Evolutionary conservation across 2,797 vertebrate species (phyloP).

Genomic region (Clarias fuscus): DNA sequence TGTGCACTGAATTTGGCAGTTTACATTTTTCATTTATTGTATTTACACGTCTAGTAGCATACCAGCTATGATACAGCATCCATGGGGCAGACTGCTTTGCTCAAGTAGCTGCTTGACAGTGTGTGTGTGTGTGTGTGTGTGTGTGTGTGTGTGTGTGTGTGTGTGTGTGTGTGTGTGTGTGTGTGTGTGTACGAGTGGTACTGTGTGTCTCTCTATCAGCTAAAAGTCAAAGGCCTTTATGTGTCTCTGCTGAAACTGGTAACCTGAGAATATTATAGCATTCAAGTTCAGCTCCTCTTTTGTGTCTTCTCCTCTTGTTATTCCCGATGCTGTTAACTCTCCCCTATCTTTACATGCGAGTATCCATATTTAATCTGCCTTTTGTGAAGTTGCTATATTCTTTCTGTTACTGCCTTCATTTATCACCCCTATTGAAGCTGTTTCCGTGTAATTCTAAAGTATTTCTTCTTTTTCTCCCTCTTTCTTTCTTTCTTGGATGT

Average conservation of each 20-base stretch:
- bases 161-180: too few relatives aligned
- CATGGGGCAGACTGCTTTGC: not conserved
- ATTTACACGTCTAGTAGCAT: not conserved
- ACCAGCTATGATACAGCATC: not conserved
- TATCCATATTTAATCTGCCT: not conserved
- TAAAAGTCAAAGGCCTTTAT: constrained; percentile 28
- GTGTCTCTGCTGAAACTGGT: constrained; percentile 19
- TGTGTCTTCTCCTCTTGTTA: constrained; percentile 23
- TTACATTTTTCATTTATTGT: not conserved
- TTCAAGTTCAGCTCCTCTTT: constrained; percentile 51
- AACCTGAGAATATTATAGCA: constrained; percentile 55
- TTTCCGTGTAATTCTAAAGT: not conserved
- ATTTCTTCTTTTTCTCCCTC: constrained; percentile 23
- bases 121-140: too few relatives aligned
- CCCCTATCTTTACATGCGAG: constrained; percentile 27
- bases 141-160: too few relatives aligned
- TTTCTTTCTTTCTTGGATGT: constrained; percentile 23
- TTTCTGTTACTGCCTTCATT: not conserved
- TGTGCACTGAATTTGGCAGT: not conserved
- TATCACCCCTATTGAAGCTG: not conserved
- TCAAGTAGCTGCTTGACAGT: not conserved
- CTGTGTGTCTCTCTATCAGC: not conserved
- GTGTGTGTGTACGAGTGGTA: not conserved
- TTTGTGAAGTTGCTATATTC: not conserved
- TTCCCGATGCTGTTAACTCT: constrained; percentile 31